A percentile compares a stretch with the other conserved stretches of the same genome.
phyloP scores from a whole-genome alignment of 2,888 invertebrate species.

The Hydrotaea diabolus region DNA sequence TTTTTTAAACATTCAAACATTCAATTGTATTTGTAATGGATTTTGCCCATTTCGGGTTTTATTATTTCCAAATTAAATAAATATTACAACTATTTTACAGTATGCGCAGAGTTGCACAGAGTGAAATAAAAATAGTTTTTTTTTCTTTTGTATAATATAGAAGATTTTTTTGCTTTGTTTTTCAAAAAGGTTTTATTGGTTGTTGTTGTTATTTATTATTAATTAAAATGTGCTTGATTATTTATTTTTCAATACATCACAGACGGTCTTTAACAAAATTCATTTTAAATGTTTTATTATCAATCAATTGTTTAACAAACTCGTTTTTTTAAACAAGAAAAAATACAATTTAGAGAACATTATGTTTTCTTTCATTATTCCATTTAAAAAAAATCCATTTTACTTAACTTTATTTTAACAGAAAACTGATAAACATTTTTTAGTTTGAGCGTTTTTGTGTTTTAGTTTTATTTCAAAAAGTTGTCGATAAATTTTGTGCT shows the following conservation, averaged over 20 bases:
- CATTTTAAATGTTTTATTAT: conserved; percentile 67
- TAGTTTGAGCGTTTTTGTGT: conserved; percentile 52
- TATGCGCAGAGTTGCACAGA: neutral
- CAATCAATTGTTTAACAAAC: conserved; percentile 62
- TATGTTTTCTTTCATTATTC: conserved; percentile 4
- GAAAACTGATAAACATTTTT: neutral
- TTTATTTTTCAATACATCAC: conserved; percentile 66
- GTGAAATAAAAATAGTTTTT: neutral
- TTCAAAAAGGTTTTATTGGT: conserved; percentile 29
- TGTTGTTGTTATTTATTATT: conserved; percentile 42
- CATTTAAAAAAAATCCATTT: too few relatives aligned
- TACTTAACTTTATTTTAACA: conserved; percentile 23
- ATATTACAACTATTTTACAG: conserved; percentile 19
- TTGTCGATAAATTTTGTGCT: conserved; percentile 45
- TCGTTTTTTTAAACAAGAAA: conserved; percentile 29
- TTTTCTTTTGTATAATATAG: neutral
- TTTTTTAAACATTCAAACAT: conserved; percentile 61
- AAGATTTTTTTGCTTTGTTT: conserved; percentile 40
- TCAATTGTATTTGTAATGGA: conserved; percentile 20
- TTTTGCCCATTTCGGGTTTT: neutral
- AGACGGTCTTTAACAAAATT: conserved; percentile 67
- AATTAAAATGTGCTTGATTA: conserved; percentile 58
- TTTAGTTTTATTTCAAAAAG: conserved; percentile 8
- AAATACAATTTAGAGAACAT: neutral
- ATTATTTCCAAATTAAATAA: conserved; percentile 28